Percentiles rank a stretch among this genome's conserved stretches.
These are phyloP conservation scores for Embiotoca jacksoni DNA, from an alignment of 2,113 vertebrate genomes.

Conservation along the genomic window DNA sequence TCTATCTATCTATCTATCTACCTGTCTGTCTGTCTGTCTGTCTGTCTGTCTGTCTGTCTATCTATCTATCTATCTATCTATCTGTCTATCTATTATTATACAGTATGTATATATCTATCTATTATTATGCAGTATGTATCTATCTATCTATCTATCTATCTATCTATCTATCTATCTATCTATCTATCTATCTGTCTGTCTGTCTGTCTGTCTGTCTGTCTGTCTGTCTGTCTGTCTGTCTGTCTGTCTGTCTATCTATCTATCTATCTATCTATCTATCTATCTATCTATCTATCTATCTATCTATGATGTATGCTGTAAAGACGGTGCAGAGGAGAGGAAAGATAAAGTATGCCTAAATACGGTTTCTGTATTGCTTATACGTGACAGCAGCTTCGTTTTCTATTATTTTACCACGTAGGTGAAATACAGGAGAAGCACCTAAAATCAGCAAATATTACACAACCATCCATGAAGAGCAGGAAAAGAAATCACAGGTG, in stretches of 20 bases:
- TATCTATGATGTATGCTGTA: neutral
- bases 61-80: too few relatives aligned
- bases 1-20: too few relatives aligned
- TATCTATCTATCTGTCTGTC: neutral
- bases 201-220: neutral
- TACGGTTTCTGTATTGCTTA: conserved; percentile 28
- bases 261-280: neutral
- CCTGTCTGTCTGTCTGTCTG: too few relatives aligned
- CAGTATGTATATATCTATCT: too few relatives aligned
- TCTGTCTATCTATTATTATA: too few relatives aligned
- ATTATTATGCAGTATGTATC: too few relatives aligned
- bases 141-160: too few relatives aligned
- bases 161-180: neutral
- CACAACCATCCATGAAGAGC: conserved; percentile 29
- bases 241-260: neutral
- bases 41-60: too few relatives aligned
- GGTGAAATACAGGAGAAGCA: conserved; percentile 34
- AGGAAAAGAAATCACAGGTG: conserved; percentile 45
- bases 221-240: conserved; percentile 1
- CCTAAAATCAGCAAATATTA: conserved; percentile 42
- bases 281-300: conserved; percentile 2
- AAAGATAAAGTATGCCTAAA: neutral
- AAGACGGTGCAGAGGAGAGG: neutral
- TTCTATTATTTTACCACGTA: conserved; percentile 58
- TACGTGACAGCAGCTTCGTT: conserved; percentile 31